These are phyloP conservation scores for Xestia c-nigrum DNA, from an alignment of 2,888 invertebrate genomes.

Conservation along the genomic window DNA sequence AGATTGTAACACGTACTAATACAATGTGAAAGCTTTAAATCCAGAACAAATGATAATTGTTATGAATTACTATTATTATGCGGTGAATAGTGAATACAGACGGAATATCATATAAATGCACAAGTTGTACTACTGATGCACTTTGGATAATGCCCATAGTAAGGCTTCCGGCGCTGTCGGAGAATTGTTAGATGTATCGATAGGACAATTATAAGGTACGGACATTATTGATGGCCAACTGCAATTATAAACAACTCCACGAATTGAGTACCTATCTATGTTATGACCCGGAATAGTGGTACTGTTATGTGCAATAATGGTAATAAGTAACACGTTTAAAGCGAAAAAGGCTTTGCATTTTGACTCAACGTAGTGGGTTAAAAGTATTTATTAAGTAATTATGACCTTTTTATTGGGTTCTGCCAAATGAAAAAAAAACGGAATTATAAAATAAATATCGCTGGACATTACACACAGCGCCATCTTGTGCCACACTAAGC, in stretches of 20 bases:
- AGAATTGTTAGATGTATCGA: neutral
- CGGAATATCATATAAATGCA: neutral
- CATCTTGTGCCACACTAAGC: no score
- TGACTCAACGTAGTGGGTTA: neutral
- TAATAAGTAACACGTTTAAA: neutral
- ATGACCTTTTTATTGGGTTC: no score
- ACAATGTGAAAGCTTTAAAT: neutral
- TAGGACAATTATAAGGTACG: conserved; percentile 3
- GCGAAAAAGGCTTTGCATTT: neutral
- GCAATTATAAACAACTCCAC: conserved; percentile 1
- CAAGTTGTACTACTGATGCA: neutral
- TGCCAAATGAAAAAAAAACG: no score
- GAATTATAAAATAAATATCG: no score
- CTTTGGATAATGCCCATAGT: neutral
- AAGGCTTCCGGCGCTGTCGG: neutral
- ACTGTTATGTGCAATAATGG: neutral
- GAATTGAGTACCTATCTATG: neutral
- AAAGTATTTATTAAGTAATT: neutral
- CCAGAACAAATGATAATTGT: neutral
- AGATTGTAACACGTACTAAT: no score
- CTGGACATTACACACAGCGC: no score
- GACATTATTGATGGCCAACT: neutral
- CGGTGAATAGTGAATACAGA: no score
- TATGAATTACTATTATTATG: neutral
- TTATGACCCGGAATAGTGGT: neutral